Base-by-base conservation (phyloP, 2,888 invertebrate species). In the Drosophila mimica region DNA sequence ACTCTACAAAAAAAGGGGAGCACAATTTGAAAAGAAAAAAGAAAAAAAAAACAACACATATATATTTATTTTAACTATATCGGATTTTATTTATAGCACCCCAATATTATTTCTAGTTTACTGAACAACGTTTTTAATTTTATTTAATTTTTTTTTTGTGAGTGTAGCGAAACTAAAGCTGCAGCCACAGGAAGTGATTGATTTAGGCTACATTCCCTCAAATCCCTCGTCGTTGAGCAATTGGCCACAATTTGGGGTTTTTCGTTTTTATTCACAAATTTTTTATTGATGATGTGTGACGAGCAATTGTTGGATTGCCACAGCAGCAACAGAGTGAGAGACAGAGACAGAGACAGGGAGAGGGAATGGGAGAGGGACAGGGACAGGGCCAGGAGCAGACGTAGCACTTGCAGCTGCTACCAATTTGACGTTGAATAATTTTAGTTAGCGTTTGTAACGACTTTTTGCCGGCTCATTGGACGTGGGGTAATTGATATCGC, bases 231-330 rank as follows among this genome's bases (percentile, higher is more conserved):
- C 65, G 62, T 54, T 46, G 49, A 25, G 49, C 67, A 74, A 76
- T 82, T 88, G 82, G 74, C 84, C 81, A 74, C 84, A 87, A 81
- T 83, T 79, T 79, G 31, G 81, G 79, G 28, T 38, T 75, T 83
- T 79, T 58, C 51, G 81, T 73, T 81, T 74, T 79, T 74, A 70
- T 83, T 57, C 78, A 60, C 76, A 73, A 66, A 83, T 75, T 77
- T 71, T 82, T 87, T 87, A 89, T 89, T 89, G 86, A 87, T 87
- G 89, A 89, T 89, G 89, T 87, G 84, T 74, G 80, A 80, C 74
- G 80, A 76, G 60, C 57, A 56, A 66, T 65, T 43, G 68, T 53
- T 62, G 61, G 54, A 40, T 40, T 52, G 56, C 15, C 49, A 49
- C 49, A 51, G 20, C 31, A n/a, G 25, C 25, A 25, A 28, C 31